Evolutionary conservation across 2,113 vertebrate genomes (phyloP).

Genomic region (Chunga burmeisteri): DNA sequence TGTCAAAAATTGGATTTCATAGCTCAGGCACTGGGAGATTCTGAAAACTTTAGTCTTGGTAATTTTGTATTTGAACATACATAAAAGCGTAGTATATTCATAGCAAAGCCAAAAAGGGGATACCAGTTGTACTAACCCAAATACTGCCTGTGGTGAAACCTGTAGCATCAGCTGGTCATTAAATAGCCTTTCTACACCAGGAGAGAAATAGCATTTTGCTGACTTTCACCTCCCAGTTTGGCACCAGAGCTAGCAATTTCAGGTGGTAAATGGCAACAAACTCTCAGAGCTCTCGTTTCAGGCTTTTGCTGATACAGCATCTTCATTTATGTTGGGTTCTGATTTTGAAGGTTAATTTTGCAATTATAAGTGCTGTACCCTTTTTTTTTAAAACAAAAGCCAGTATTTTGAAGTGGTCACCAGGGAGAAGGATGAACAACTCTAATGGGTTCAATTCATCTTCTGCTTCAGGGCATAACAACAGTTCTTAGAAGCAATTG

Average conservation of each 20-base stretch:
- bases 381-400: neutral
- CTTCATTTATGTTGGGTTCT: neutral
- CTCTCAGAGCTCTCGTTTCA: neutral
- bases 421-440: constrained; percentile 8
- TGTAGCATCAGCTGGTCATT: neutral
- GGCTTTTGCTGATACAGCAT: neutral
- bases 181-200: neutral
- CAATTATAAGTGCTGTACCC: neutral
- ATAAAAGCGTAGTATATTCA: neutral
- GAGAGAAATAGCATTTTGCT: neutral
- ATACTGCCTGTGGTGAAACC: neutral
- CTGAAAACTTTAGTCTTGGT: neutral
- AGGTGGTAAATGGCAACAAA: neutral
- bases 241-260: neutral
- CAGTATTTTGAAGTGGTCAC: constrained; percentile 19
- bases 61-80: neutral
- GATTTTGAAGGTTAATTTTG: constrained; percentile 59
- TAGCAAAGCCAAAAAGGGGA: neutral
- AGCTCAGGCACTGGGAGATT: neutral
- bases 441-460: constrained; percentile 7
- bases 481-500: neutral
- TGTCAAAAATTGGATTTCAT: neutral
- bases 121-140: neutral
- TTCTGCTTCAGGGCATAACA: constrained; percentile 45
- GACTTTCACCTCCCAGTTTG: neutral